phyloP scores from a whole-genome alignment of 2,888 invertebrate genomes.

The Athripsodes cinereus region DNA sequence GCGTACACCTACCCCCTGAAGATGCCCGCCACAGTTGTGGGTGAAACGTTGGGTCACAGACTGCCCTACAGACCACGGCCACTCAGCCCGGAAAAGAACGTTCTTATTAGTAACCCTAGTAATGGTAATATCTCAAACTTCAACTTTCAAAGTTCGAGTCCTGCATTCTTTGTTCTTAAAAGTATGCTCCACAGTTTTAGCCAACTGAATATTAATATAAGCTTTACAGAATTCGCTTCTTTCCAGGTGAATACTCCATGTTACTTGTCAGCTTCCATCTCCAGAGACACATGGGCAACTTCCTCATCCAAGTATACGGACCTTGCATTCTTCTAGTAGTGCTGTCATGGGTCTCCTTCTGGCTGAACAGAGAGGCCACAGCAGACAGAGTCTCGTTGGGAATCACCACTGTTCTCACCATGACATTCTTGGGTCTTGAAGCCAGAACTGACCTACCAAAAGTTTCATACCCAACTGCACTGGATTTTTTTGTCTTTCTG shows the following conservation, averaged over 20 bases:
- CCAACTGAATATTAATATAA: too few relatives aligned
- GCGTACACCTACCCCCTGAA: too few relatives aligned
- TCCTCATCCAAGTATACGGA: conserved; percentile 79
- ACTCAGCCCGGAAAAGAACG: too few relatives aligned
- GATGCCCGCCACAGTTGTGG: too few relatives aligned
- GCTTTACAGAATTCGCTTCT: conserved; percentile 16
- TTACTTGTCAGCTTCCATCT: conserved; percentile 70
- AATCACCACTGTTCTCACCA: conserved; percentile 77
- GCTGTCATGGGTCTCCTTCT: conserved; percentile 83
- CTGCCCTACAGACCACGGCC: too few relatives aligned
- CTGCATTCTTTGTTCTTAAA: too few relatives aligned
- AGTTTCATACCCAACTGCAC: conserved; percentile 80
- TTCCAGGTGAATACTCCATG: conserved; percentile 62
- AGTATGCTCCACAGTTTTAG: too few relatives aligned
- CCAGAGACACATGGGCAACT: conserved; percentile 79
- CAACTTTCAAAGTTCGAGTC: too few relatives aligned
- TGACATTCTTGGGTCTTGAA: conserved; percentile 77
- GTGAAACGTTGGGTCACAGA: too few relatives aligned
- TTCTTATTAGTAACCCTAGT: too few relatives aligned
- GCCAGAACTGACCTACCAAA: conserved; percentile 76
- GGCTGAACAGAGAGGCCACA: conserved; percentile 79
- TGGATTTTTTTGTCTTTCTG: conserved; percentile 77
- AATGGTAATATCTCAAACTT: too few relatives aligned
- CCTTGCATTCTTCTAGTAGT: conserved; percentile 78
- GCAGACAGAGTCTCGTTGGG: conserved; percentile 77